phyloP scores from a whole-genome alignment of 2,888 invertebrate genomes.

The Tiliacea aurago region DNA sequence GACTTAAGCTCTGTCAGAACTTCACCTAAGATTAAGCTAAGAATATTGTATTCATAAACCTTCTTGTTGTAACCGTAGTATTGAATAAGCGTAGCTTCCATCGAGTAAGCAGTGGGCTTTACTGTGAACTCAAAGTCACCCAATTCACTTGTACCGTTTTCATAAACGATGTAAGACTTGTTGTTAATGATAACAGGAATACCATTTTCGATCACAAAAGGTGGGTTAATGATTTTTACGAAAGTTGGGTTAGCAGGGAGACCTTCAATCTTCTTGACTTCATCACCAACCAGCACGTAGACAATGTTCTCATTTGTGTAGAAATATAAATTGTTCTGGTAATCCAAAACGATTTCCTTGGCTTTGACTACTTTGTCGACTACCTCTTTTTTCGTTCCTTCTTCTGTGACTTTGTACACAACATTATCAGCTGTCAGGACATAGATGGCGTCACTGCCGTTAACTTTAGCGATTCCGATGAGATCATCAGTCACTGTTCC shows the following conservation, averaged over 20 bases:
- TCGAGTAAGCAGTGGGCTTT: constrained; percentile 75
- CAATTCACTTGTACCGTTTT: constrained; percentile 73
- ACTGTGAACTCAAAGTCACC: constrained; percentile 67
- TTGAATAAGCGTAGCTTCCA: constrained; percentile 77
- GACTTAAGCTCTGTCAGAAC: constrained; percentile 66
- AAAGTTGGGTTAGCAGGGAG: constrained; percentile 71
- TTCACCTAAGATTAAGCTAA: constrained; percentile 60
- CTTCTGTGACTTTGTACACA: constrained; percentile 78
- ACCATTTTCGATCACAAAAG: constrained; percentile 72
- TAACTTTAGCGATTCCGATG: constrained; percentile 73
- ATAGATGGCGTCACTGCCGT: constrained; percentile 75
- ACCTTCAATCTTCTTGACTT: constrained; percentile 74
- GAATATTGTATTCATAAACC: constrained; percentile 81
- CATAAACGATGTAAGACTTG: constrained; percentile 69
- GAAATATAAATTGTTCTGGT: constrained; percentile 77
- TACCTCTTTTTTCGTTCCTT: constrained; percentile 76
- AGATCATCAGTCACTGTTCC: constrained; percentile 76
- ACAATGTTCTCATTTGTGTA: constrained; percentile 72
- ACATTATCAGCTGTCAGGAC: constrained; percentile 76
- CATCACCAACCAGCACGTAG: constrained; percentile 69
- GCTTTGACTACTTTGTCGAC: constrained; percentile 74
- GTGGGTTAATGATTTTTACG: constrained; percentile 74
- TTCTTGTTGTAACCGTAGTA: constrained; percentile 80
- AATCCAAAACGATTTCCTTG: constrained; percentile 78
- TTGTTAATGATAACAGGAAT: constrained; percentile 73